These are phyloP conservation scores for Cephus runcator DNA, from an alignment of 2,888 invertebrate genomes.

Conservation along the genomic window DNA sequence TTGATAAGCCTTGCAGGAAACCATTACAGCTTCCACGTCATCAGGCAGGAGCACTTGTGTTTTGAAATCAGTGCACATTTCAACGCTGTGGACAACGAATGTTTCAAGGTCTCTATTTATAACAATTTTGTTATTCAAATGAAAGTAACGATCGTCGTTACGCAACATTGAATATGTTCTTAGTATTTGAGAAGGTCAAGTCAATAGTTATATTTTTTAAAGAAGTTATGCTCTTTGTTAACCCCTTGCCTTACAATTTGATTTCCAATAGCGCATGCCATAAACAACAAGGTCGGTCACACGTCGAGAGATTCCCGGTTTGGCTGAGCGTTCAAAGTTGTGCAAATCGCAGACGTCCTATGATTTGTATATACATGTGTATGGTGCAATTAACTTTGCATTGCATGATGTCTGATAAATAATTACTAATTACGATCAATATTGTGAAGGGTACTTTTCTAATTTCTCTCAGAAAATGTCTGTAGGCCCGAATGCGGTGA, in stretches of 20 bases:
- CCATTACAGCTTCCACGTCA: constrained; percentile 66
- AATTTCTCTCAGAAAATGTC: too few relatives aligned
- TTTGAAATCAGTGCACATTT: constrained; percentile 66
- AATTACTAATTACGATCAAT: too few relatives aligned
- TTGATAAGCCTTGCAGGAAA: constrained; percentile 64
- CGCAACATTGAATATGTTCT: neutral
- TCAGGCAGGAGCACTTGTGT: constrained; percentile 55
- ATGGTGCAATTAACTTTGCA: too few relatives aligned
- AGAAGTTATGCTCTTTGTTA: neutral
- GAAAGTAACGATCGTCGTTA: neutral
- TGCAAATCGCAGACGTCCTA: neutral
- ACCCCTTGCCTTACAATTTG: too few relatives aligned
- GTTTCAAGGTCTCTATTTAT: neutral
- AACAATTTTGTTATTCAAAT: neutral
- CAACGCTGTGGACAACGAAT: constrained; percentile 55
- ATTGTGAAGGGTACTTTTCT: too few relatives aligned
- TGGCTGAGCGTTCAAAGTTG: constrained; percentile 20
- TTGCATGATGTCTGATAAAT: too few relatives aligned
- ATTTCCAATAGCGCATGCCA: too few relatives aligned
- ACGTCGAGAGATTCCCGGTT: constrained; percentile 13
- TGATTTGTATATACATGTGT: too few relatives aligned
- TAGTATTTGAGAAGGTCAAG: neutral
- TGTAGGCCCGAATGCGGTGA: too few relatives aligned
- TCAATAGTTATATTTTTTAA: neutral
- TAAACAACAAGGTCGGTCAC: neutral